Base-by-base conservation (phyloP, 2,113 vertebrate species). In the Redunca redunca region DNA sequence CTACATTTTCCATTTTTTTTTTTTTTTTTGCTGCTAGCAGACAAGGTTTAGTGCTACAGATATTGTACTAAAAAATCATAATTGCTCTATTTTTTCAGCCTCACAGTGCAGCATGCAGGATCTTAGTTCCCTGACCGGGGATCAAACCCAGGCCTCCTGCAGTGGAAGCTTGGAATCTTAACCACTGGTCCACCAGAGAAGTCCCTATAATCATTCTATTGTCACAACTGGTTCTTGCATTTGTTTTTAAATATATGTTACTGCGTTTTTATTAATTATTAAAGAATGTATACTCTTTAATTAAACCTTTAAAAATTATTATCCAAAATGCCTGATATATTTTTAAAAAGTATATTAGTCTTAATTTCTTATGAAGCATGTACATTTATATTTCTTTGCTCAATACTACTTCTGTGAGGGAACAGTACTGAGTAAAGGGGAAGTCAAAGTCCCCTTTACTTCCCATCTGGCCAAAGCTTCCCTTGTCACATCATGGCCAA, bases 201-300 rank as follows among this genome's bases (percentile, higher is more conserved):
- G 71, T 26, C 23, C 12, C 67, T 74, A 33, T 36, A 77, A 57
- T 26, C 48, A 48, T 85, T 91, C 52, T 58, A 83, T 50, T 93
- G 88, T 2, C 67, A 58, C 36, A 64, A 95, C 15, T 60, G 33
- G 13, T 64, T 96, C 30, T 82, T 95, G 14, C 6, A 80, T 43
- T 93, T 95, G 88, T 74, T 50, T 96, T 94, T 93, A 95, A 96
- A 94, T 81, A 88, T 14, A 74, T 40, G 50, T 33, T 53, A 77
- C 5, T 43, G 11, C 6, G 94, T 55, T 90, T 93, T 94, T 95
- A 81, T 77, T 82, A 90, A 90, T 9, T 93, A 88, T 12, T 97
- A 80, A 85, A 91, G 40, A 91, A 97, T 50, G 0, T 77, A 23
- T 57, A 96, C 9, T 8, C 6, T 91, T 80, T 89, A 86, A 87